A percentile compares a stretch with the other conserved stretches of the same genome.
Conservation (phyloP, 2,113 vertebrate genomes). For the Sinocyclocheilus maitianheensis region DNA sequence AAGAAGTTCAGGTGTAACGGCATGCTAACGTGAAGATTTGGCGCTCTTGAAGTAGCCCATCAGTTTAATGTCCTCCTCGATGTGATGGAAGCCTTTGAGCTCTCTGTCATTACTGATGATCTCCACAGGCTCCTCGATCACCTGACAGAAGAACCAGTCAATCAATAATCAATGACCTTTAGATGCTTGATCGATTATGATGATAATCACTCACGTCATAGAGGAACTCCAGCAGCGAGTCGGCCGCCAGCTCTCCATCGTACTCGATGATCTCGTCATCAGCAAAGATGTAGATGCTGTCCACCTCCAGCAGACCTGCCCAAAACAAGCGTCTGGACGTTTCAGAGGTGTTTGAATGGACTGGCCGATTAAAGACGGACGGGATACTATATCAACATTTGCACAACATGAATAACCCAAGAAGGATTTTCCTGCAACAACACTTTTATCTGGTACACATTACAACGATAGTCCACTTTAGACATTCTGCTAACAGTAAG, state of each 20-base stretch:
- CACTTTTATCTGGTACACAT: too few species aligned
- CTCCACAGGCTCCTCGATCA: constrained; percentile 86
- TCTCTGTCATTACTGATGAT: constrained; percentile 85
- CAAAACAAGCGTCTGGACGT: neutral
- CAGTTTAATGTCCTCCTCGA: constrained; percentile 88
- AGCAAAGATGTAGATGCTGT: constrained; percentile 89
- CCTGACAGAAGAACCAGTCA: constrained; percentile 62
- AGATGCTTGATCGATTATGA: neutral
- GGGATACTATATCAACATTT: neutral
- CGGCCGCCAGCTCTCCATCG: constrained; percentile 85
- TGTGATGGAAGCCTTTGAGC: constrained; percentile 85
- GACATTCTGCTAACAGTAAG: too few species aligned
- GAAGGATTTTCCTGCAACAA: neutral
- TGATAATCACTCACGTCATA: constrained; percentile 80
- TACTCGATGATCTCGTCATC: constrained; percentile 90
- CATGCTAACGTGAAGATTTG: constrained; percentile 83
- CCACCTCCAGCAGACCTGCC: constrained; percentile 84
- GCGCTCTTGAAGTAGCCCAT: constrained; percentile 89
- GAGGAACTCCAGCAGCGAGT: constrained; percentile 89
- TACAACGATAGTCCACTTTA: too few species aligned
- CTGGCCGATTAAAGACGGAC: neutral
- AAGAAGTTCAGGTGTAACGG: too few species aligned
- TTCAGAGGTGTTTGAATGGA: neutral
- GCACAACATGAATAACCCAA: neutral
- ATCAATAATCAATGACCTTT: neutral